Conservation (phyloP, 2,113 vertebrate genomes). For the Tachysurus fulvidraco region DNA sequence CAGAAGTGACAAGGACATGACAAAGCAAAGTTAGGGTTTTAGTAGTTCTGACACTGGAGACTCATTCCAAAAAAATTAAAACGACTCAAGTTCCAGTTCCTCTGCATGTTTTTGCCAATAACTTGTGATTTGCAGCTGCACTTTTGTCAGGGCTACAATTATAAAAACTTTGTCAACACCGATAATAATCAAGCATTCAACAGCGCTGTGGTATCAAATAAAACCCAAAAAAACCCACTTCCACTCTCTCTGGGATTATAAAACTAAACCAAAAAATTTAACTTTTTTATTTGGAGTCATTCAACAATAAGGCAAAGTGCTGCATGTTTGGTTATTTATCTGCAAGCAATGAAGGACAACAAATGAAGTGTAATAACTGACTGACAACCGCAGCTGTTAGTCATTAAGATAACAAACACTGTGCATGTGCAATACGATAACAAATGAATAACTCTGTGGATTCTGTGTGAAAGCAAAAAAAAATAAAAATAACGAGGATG, state of each 20-base stretch:
- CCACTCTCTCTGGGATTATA: not conserved
- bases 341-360: not conserved
- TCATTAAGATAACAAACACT: not conserved
- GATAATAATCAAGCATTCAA: not conserved
- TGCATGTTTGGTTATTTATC: not conserved
- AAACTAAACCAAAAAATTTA: not conserved
- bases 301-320: not conserved
- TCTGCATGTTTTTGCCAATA: not conserved
- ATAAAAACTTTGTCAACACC: not conserved
- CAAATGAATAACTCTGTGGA: not conserved
- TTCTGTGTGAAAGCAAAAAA: not conserved
- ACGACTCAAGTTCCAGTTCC: not conserved
- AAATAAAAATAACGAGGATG: not conserved
- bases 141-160: not conserved
- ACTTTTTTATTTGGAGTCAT: not conserved
- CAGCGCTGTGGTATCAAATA: not conserved
- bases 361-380: slow-evolving; percentile 2
- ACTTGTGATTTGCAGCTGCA: not conserved
- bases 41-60: not conserved
- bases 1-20: not conserved
- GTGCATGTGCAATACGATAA: too few species aligned
- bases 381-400: not conserved
- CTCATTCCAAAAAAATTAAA: not conserved
- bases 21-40: not conserved
- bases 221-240: not conserved